Evolutionary conservation across 2,113 vertebrate species (phyloP).

Genomic region (Solea solea): DNA sequence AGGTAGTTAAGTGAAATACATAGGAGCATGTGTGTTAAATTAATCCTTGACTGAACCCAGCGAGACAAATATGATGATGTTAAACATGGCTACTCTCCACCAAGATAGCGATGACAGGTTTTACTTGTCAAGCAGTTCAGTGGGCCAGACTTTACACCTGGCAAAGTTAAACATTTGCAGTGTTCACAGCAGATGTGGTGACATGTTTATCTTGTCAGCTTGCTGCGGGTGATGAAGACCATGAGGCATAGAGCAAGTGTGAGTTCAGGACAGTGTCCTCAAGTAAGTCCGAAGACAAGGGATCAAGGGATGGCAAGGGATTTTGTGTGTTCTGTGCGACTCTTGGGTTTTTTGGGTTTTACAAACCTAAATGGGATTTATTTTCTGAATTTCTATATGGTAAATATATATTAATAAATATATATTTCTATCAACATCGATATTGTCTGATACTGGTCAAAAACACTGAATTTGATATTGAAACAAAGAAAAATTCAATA

Average conservation of each 20-base stretch:
- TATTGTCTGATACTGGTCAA: no score
- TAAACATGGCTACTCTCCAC: conserved; percentile 4
- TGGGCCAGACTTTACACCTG: conserved; percentile 18
- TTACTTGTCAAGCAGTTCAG: conserved; percentile 11
- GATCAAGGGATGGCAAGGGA: no score
- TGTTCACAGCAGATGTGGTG: conserved; percentile 26
- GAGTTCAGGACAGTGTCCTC: conserved; percentile 28
- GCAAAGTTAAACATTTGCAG: conserved; percentile 37
- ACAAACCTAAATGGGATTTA: neutral
- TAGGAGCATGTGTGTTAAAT: neutral
- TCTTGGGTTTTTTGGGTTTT: no score
- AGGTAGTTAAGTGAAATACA: conserved; percentile 4
- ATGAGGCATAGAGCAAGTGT: conserved; percentile 19
- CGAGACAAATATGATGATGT: conserved; percentile 6
- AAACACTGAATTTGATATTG: no score
- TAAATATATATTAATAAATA: no score
- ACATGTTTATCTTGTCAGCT: conserved; percentile 52
- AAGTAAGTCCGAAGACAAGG: neutral
- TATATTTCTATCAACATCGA: no score
- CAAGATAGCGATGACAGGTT: conserved; percentile 25
- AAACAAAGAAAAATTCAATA: no score
- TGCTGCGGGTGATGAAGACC: conserved; percentile 34
- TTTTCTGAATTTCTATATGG: neutral
- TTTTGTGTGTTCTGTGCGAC: neutral
- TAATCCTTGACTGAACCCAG: conserved; percentile 7